These are phyloP conservation scores for Malacosoma neustria DNA, from an alignment of 2,888 invertebrate species.

Conservation along the genomic window DNA sequence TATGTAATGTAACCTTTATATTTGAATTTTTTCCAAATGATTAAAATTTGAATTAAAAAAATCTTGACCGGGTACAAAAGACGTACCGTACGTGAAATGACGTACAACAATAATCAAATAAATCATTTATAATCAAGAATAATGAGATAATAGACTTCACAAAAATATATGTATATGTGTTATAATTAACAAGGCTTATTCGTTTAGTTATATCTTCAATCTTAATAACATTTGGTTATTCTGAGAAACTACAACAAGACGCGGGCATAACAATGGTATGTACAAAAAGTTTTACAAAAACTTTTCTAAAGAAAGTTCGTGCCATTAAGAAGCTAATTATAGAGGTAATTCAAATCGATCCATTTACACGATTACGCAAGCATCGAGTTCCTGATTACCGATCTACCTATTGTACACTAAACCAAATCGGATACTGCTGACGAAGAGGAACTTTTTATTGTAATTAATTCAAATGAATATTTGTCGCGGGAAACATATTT, in stretches of 20 bases:
- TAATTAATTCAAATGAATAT: too few relatives aligned
- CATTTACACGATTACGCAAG: conserved; percentile 59
- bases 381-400: conserved; percentile 53
- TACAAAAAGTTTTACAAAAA: conserved; percentile 33
- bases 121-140: neutral
- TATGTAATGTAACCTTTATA: too few relatives aligned
- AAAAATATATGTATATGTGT: neutral
- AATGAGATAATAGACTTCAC: neutral
- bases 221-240: neutral
- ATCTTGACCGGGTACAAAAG: too few relatives aligned
- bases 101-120: neutral
- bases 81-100: too few relatives aligned
- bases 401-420: conserved; percentile 39
- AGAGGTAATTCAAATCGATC: conserved; percentile 58
- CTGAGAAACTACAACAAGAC: neutral
- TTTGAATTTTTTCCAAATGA: too few relatives aligned
- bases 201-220: neutral
- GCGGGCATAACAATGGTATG: conserved; percentile 25
- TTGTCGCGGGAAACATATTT: too few relatives aligned
- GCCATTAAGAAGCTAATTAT: conserved; percentile 55
- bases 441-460: neutral
- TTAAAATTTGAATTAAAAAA: too few relatives aligned
- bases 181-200: neutral
- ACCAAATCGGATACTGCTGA: conserved; percentile 2
- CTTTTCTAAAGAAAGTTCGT: conserved; percentile 38